Conservation (phyloP, 2,888 invertebrate species). For the Plutella xylostella region DNA sequence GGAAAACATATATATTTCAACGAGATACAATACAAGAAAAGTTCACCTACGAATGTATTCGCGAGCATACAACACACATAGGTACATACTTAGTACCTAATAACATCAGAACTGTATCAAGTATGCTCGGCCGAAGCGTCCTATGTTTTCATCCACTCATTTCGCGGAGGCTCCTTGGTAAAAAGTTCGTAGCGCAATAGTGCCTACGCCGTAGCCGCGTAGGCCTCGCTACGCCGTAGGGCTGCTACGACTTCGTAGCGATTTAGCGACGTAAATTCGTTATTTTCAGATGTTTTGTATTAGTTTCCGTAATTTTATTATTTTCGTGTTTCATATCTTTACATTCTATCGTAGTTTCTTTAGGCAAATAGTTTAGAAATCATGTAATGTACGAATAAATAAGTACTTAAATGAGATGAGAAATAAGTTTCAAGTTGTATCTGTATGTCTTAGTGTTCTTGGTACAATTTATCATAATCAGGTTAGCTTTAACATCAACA, state of each 20-base stretch:
- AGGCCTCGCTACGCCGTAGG: conserved; percentile 17
- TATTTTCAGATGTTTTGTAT: neutral
- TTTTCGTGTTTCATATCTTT: neutral
- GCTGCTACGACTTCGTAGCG: conserved; percentile 1
- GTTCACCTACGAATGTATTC: too few relatives aligned
- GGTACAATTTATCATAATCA: too few relatives aligned
- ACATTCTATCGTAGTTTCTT: neutral
- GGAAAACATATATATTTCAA: too few relatives aligned
- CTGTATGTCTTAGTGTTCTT: too few relatives aligned
- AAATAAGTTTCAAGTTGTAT: too few relatives aligned
- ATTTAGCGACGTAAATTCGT: neutral
- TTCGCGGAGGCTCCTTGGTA: conserved; percentile 67
- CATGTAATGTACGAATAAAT: neutral
- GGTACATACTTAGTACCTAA: too few relatives aligned
- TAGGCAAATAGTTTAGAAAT: neutral
- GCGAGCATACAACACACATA: too few relatives aligned
- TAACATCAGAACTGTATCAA: too few relatives aligned
- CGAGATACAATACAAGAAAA: too few relatives aligned
- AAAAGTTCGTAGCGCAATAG: conserved; percentile 58
- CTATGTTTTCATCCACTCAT: conserved; percentile 65
- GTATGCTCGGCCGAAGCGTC: too few relatives aligned
- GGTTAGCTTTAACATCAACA: too few relatives aligned
- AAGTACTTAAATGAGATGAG: too few relatives aligned
- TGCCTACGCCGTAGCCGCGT: conserved; percentile 35
- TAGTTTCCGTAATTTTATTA: neutral